These are phyloP conservation scores for Cyrtonyx montezumae DNA, from an alignment of 2,113 vertebrate species.

Conservation along the genomic window DNA sequence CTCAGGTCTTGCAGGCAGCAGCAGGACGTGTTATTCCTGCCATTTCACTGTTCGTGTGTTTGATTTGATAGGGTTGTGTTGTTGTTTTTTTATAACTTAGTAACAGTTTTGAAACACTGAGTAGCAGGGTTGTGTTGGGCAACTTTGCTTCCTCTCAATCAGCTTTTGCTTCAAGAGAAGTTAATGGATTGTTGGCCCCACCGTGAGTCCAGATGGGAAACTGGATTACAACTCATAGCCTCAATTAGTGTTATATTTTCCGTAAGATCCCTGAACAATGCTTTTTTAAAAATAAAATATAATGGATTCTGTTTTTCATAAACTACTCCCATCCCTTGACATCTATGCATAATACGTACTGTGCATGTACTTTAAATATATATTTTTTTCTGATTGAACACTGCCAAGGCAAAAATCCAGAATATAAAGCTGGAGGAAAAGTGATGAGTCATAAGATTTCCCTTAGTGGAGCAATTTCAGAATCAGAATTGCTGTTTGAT, in stretches of 20 bases:
- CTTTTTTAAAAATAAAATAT: neutral
- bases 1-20: neutral
- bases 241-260: neutral
- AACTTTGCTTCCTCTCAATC: neutral
- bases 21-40: neutral
- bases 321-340: neutral
- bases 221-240: neutral
- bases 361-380: neutral
- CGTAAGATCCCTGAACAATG: neutral
- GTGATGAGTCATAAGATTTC: neutral
- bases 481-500: neutral
- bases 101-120: neutral
- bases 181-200: neutral
- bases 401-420: neutral
- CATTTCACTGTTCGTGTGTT: neutral
- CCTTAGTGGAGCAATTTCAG: neutral
- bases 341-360: neutral
- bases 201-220: neutral
- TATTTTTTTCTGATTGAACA: neutral
- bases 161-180: neutral
- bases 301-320: neutral
- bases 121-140: neutral
- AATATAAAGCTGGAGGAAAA: neutral
- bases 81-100: neutral
- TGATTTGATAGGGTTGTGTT: neutral